Percentiles rank a stretch among this genome's conserved stretches.
These are phyloP conservation scores for Pipa parva DNA, from an alignment of 2,113 vertebrate genomes.

Conservation along the genomic window DNA sequence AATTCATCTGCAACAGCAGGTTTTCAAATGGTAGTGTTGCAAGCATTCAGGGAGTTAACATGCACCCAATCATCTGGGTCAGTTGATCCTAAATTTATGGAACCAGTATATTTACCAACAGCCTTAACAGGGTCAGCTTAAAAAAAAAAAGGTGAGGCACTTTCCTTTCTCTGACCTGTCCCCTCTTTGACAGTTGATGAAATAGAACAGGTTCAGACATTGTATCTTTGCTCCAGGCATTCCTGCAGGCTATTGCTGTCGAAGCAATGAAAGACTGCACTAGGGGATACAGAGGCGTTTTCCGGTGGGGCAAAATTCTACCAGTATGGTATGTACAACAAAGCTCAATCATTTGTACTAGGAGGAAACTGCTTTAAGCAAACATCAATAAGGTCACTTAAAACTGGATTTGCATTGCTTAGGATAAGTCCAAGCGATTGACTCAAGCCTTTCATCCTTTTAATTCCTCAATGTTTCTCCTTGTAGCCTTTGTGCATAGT, in stretches of 20 bases:
- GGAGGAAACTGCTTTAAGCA: conserved; percentile 50
- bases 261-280: conserved; percentile 43
- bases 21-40: not conserved
- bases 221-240: conserved; percentile 44
- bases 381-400: conserved; percentile 58
- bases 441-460: conserved; percentile 53
- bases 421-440: conserved; percentile 51
- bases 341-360: conserved; percentile 53
- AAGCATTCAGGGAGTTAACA: not conserved
- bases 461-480: conserved; percentile 45
- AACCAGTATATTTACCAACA: conserved; percentile 11
- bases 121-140: conserved; percentile 44
- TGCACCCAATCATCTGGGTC: not conserved
- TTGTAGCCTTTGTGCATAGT: conserved; percentile 41
- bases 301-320: conserved; percentile 40
- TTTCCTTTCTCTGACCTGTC: conserved; percentile 43
- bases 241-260: conserved; percentile 49
- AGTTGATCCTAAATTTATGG: not conserved
- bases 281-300: conserved; percentile 40
- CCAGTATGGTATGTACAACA: conserved; percentile 50
- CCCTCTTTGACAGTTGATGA: conserved; percentile 47
- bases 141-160: conserved; percentile 42
- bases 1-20: not conserved
- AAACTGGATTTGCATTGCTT: conserved; percentile 51
- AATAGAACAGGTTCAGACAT: conserved; percentile 36